phyloP scores from a whole-genome alignment of 2,113 vertebrate species.

The Danio rerio region GRCz12tu NC_133189.1:13000001-13000500 shows the following conservation, averaged over 20 bases:
- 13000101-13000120: constrained; percentile 33
- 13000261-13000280: constrained; percentile 33
- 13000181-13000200: constrained; percentile 98
- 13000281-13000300: neutral
- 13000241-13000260: neutral
- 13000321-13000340: constrained; percentile 14
- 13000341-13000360: constrained; percentile 1
- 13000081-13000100: constrained; percentile 31
- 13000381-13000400: neutral
- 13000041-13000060: constrained; percentile 1
- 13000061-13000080: neutral
- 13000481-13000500: constrained; percentile 94
- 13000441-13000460: constrained; percentile 95
- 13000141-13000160: constrained; percentile 97
- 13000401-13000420: constrained; percentile 4
- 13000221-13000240: constrained; percentile 67
- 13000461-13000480: constrained; percentile 99
- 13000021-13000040: neutral
- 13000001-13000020: neutral
- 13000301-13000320: constrained; percentile 42
- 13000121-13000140: constrained; percentile 87
- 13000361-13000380: neutral
- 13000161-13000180: constrained; percentile 99
- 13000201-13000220: constrained; percentile 99
- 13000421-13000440: constrained; percentile 71